phyloP scores from a whole-genome alignment of 2,113 vertebrate species.

The Myocastor coypus region DNA sequence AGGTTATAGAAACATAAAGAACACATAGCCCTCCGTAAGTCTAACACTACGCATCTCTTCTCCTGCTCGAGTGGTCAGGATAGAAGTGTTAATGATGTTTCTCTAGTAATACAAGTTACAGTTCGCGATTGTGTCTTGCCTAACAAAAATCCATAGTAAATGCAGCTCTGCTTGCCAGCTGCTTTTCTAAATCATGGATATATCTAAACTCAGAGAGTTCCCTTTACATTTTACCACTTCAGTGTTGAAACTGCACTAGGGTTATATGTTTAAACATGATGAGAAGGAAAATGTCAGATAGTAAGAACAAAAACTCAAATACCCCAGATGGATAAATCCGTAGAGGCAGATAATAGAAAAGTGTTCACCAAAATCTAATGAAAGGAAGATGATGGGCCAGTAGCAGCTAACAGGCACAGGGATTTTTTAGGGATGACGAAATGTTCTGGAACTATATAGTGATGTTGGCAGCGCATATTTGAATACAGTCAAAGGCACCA shows the following conservation, averaged over 20 bases:
- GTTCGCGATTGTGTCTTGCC: neutral
- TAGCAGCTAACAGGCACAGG: neutral
- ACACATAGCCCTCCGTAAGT: too few species aligned
- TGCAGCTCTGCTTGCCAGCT: neutral
- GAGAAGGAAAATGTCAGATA: neutral
- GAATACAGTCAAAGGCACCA: neutral
- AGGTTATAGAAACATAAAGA: neutral
- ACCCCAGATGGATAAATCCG: neutral
- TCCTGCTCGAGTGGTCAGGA: neutral
- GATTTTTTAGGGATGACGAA: neutral
- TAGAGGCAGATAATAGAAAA: neutral
- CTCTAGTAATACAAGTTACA: neutral
- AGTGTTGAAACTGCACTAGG: neutral
- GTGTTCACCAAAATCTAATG: neutral
- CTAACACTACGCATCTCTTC: neutral
- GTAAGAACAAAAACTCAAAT: neutral
- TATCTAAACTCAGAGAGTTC: neutral
- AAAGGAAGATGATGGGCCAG: too few species aligned
- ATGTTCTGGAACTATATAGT: neutral
- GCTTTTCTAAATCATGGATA: neutral
- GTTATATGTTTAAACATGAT: neutral
- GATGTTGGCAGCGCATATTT: neutral
- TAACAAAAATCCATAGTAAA: neutral
- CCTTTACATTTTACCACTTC: neutral
- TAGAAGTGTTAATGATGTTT: neutral